Conservation (phyloP, 23 tunicate species). For the Halocynthia aurantium region DNA sequence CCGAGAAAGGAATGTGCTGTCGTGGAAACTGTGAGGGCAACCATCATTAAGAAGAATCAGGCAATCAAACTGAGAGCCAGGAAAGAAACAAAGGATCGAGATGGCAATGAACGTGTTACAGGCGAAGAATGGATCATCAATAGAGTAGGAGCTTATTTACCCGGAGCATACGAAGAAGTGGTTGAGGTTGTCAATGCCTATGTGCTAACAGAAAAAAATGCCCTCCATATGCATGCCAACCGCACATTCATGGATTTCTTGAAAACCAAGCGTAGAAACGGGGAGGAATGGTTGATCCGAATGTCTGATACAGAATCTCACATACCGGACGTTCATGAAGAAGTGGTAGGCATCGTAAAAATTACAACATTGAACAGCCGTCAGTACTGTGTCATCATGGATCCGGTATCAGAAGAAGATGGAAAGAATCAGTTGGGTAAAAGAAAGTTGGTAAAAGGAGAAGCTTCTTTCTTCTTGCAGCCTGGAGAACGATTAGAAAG, state of each 20-base stretch:
- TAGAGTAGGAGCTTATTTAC: conserved; percentile 80
- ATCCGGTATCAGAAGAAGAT: conserved; percentile 73
- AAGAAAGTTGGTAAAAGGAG: conserved; percentile 81
- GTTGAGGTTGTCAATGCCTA: conserved; percentile 61
- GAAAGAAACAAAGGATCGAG: conserved; percentile 67
- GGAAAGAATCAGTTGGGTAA: conserved; percentile 89
- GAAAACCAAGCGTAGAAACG: conserved; percentile 63
- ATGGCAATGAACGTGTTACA: conserved; percentile 69
- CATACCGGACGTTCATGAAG: conserved; percentile 92
- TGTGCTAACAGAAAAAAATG: conserved; percentile 91
- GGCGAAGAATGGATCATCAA: conserved; percentile 96
- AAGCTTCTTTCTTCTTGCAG: conserved; percentile 79
- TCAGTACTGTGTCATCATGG: conserved; percentile 84
- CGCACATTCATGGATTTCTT: conserved; percentile 84
- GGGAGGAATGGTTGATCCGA: conserved; percentile 91
- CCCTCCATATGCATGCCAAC: conserved; percentile 83
- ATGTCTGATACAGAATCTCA: conserved; percentile 82
- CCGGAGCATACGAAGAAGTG: conserved; percentile 87
- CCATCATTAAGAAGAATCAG: conserved; percentile 75
- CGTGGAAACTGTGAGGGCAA: conserved; percentile 59
- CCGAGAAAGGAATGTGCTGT: conserved; percentile 87
- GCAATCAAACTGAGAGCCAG: conserved; percentile 82
- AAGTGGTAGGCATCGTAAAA: conserved; percentile 70
- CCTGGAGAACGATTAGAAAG: conserved; percentile 76
- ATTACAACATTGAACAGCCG: conserved; percentile 81